Evolutionary conservation across 2,797 vertebrate species (phyloP), one percentile per base, ranked within the genome.

Genomic region (Rhinella marina): DNA sequence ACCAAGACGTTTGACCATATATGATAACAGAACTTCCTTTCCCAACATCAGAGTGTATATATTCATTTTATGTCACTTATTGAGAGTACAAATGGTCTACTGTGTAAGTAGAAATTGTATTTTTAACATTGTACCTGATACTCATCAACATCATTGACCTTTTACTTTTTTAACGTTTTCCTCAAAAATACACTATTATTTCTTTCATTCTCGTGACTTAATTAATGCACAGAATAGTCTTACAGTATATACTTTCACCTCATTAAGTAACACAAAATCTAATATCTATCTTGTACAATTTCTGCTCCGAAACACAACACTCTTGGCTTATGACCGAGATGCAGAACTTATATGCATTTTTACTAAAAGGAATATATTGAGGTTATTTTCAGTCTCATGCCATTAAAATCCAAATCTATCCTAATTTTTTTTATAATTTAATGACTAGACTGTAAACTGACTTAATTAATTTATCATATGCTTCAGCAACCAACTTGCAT

Each of bases 391-490:
- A 89, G 88, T 87, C 88, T 86, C 88, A 73, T 89, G 85, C 75
- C 85, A 89, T 84, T 89, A 89, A 86, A 86, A 59, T 68, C 81
- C 62, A 86, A 89, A 89, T 87, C 88, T 87, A 87, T 81, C 81
- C 88, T 82, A 61, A 54, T 86, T 89, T 89, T 88, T 89, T 87
- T 89, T 68, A 75, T 86, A 89, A 89, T 86, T 87, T 89, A 89
- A 89, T 89, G 88, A 89, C 88, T 86, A 86, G 85, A 89, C 85
- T 89, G 81, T 89, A 86, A 89, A 89, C 88, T 89, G 88, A 89
- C 88, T 89, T 89, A 89, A 89, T 89, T 89, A 89, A 89, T 89
- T 89, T 84, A 89, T 89, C 88, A 89, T 87, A 89, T 89, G 88
- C 88, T 84, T 89, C 88, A 87, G 88, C 81, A 89, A 89, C 88